Evolutionary conservation across 2,888 invertebrate species (phyloP).

Genomic region (Ptychoptera albimana): DNA sequence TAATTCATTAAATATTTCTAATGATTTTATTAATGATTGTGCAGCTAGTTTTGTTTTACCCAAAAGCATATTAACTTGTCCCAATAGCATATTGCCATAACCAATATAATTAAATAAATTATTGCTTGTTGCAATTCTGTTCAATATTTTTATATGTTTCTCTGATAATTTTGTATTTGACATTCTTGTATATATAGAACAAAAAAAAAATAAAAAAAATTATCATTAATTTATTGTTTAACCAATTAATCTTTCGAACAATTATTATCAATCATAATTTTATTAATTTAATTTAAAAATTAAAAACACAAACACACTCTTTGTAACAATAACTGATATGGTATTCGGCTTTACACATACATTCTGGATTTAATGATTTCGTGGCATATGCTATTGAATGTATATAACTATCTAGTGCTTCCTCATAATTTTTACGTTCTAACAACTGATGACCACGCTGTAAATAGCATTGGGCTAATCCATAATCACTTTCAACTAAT

Average conservation of each 20-base stretch:
- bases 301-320: not conserved
- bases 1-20: constrained; percentile 4
- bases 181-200: too few relatives aligned
- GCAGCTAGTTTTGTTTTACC: constrained; percentile 5
- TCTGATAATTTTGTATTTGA: not conserved
- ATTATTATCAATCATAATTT: too few relatives aligned
- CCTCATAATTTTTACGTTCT: constrained; percentile 2
- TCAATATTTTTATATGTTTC: constrained; percentile 2
- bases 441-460: constrained; percentile 4
- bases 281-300: too few relatives aligned
- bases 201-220: too few relatives aligned
- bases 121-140: constrained; percentile 2
- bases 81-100: not conserved
- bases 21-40: constrained; percentile 4
- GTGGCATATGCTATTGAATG: constrained; percentile 3
- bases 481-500: constrained; percentile 4
- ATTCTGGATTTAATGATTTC: not conserved
- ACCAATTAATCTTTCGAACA: too few relatives aligned
- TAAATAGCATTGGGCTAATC: constrained; percentile 4
- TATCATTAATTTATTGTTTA: too few relatives aligned
- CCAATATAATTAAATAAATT: constrained; percentile 1
- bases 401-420: constrained; percentile 3
- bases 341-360: constrained; percentile 4
- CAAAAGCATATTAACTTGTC: not conserved
- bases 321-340: constrained; percentile 2